Conservation (phyloP, 2,797 vertebrate species). For the Streptopelia turtur region DNA sequence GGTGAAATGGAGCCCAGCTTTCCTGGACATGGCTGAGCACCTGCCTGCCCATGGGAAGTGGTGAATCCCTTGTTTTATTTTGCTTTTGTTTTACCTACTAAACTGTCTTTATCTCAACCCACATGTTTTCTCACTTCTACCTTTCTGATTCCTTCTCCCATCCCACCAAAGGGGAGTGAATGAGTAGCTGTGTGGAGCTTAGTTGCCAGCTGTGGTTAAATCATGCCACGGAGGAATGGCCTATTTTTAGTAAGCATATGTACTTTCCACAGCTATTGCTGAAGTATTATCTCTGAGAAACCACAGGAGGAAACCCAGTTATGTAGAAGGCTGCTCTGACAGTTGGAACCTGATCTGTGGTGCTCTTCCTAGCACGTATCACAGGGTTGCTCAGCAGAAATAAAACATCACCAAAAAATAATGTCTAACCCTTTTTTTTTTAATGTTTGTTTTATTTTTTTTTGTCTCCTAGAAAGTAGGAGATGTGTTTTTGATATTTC, state of each 20-base stretch:
- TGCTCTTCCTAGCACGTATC: background rate
- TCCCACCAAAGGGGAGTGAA: background rate
- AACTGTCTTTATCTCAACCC: background rate
- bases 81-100: background rate
- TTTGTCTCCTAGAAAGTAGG: background rate
- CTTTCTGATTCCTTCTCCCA: too few relatives aligned
- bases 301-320: background rate
- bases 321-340: background rate
- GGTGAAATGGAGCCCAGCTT: background rate
- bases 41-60: background rate
- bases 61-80: background rate
- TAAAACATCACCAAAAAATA: background rate
- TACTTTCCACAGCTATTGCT: background rate
- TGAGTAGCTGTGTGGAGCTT: accelerated
- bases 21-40: background rate
- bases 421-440: background rate
- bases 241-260: background rate
- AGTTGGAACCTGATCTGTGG: background rate
- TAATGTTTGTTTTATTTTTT: background rate
- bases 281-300: background rate
- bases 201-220: background rate
- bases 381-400: background rate
- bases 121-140: background rate
- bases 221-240: background rate
- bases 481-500: background rate